phyloP scores from a whole-genome alignment of 2,888 invertebrate genomes.

The Synanthedon vespiformis region DNA sequence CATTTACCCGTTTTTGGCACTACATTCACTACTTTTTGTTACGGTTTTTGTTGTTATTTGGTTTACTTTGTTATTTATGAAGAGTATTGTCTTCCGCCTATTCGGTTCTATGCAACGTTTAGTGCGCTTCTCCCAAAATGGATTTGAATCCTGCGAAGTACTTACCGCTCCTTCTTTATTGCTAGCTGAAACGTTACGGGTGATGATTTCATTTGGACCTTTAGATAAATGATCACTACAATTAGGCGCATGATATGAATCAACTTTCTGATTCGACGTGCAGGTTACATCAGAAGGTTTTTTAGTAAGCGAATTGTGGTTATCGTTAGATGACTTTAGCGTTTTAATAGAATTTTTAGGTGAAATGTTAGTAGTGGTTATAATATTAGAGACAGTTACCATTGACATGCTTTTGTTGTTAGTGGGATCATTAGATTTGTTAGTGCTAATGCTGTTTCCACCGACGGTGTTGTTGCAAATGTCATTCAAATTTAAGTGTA shows the following conservation, averaged over 20 bases:
- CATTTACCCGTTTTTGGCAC: slow-evolving; percentile 20
- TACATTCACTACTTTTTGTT: slow-evolving; percentile 22
- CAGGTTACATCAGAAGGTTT: slow-evolving; percentile 36
- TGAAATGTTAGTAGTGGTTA: slow-evolving; percentile 66
- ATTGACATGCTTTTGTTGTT: slow-evolving; percentile 66
- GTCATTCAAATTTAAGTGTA: slow-evolving; percentile 65
- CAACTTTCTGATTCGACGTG: slow-evolving; percentile 19
- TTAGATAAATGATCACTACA: slow-evolving; percentile 12
- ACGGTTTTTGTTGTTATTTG: slow-evolving; percentile 28
- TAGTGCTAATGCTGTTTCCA: slow-evolving; percentile 50
- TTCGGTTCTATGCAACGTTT: slow-evolving; percentile 56
- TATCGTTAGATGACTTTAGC: slow-evolving; percentile 41
- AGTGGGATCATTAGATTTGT: slow-evolving; percentile 46
- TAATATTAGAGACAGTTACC: slow-evolving; percentile 71
- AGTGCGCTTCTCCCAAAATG: slow-evolving; percentile 58
- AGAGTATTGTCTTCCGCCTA: slow-evolving; percentile 61
- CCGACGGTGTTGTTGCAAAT: slow-evolving; percentile 58
- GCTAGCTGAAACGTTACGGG: slow-evolving; percentile 31
- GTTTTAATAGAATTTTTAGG: slow-evolving; percentile 63
- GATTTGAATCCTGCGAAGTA: slow-evolving; percentile 57
- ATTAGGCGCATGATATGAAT: background rate
- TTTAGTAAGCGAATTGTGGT: slow-evolving; percentile 32
- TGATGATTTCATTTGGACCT: slow-evolving; percentile 25
- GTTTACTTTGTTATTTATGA: slow-evolving; percentile 58
- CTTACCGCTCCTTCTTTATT: slow-evolving; percentile 37